Evolutionary conservation across 2,888 invertebrate species (phyloP), one percentile per base, ranked within the genome.

Genomic region (Chymomyza amoena): DNA sequence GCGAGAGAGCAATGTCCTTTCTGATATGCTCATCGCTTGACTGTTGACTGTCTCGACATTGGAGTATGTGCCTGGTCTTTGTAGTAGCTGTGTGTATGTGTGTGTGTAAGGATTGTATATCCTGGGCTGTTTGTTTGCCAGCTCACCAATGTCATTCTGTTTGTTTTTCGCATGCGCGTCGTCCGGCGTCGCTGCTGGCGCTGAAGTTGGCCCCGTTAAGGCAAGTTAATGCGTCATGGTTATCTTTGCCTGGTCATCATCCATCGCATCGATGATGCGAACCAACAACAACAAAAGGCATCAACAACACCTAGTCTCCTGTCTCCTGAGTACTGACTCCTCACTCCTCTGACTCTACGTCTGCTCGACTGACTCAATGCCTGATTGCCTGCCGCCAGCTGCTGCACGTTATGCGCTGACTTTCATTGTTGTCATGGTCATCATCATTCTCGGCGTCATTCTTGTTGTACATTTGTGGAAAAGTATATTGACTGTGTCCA

Each of bases 211-310:
- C 69, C 62, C 75, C 72, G 80, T 73, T 80, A 78, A 77, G 77
- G 80, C 78, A 82, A 81, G 83, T 83, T 82, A 81, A 81, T 81
- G 81, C 81, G 80, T 81, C 81, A 83, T 81, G 80, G 83, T 80
- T 81, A 81, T 81, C 80, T 80, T 75, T 82, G 77, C 73, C 73
- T 71, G 80, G 80, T 81, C 81, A 81, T 82, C 80, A 73, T 78
- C 10, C 39, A 45, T 13, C 39, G 39, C 13, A 45, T 57, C 61
- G 61, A 66, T 66, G 66, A 28, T 57, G 57, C 63, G 36, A 32
- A 32, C 62, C 39, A 64, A 67, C 60, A 68, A 69, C 75, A 84
- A 70, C 71, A 76, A 74, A 3, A 28, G 32, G 1, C 74, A 85
- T 76, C 66, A 0, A 13, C 39, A 61, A 61, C 39, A 45, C 16